A percentile compares a stretch with the other conserved stretches of the same genome.
phyloP scores from a whole-genome alignment of 2,888 invertebrate species.

The Eristalis tenax region DNA sequence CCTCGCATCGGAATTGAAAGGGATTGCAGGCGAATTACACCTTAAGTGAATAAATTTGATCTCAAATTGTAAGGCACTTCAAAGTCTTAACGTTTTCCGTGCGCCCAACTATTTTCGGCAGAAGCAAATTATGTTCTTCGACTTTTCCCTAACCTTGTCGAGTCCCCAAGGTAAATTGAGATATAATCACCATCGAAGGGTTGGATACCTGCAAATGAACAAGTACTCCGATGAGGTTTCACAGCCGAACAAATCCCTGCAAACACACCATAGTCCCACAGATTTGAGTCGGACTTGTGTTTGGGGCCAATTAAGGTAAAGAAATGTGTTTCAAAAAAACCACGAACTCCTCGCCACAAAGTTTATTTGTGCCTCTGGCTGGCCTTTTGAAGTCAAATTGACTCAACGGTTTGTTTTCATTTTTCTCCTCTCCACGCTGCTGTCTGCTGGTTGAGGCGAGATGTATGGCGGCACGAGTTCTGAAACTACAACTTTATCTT shows the following conservation, averaged over 20 bases:
- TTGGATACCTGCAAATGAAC: neutral
- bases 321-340: neutral
- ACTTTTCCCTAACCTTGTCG: neutral
- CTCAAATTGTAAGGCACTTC: neutral
- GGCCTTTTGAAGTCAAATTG: slow-evolving; percentile 7
- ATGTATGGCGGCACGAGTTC: neutral
- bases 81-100: neutral
- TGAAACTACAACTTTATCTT: neutral
- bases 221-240: neutral
- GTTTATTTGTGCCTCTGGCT: slow-evolving; percentile 10
- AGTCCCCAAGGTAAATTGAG: neutral
- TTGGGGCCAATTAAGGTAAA: slow-evolving; percentile 4
- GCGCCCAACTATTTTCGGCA: neutral
- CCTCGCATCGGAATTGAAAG: neutral
- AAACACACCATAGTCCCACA: neutral
- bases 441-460: neutral
- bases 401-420: neutral
- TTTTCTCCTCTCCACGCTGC: neutral
- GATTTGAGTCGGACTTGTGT: slow-evolving; percentile 8
- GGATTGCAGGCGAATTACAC: neutral
- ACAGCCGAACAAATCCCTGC: neutral
- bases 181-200: neutral
- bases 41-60: too few relatives aligned
- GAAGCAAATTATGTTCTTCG: neutral
- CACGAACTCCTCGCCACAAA: neutral